These are phyloP conservation scores for Diorhabda sublineata DNA, from an alignment of 1,140 invertebrate genomes.

Conservation along the genomic window DNA sequence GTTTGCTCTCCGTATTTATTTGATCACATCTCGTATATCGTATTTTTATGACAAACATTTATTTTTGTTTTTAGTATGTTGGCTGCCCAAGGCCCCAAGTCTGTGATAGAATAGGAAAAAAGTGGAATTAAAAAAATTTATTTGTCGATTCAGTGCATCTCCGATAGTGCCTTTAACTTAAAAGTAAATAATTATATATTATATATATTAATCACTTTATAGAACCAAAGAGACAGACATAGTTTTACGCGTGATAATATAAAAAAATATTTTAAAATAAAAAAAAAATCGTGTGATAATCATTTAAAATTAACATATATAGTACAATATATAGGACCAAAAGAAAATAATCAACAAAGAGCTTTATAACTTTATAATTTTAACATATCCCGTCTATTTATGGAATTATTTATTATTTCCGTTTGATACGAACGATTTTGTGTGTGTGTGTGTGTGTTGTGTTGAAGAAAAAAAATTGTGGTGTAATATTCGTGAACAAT, in stretches of 20 bases:
- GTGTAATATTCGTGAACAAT: conserved; percentile 17
- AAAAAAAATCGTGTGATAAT: conserved; percentile 12
- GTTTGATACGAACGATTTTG: background rate
- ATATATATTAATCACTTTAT: conserved; percentile 6
- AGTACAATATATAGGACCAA: conserved; percentile 19
- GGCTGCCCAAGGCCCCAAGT: conserved; percentile 6
- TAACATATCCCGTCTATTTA: background rate
- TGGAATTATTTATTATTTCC: background rate
- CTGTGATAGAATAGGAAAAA: conserved; percentile 18
- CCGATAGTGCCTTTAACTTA: conserved; percentile 11
- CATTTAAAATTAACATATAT: background rate
- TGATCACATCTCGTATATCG: too few species aligned
- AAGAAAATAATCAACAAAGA: background rate
- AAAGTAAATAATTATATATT: background rate
- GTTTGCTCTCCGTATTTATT: too few species aligned
- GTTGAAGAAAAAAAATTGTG: background rate
- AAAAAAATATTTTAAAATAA: conserved; percentile 5
- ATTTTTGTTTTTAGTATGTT: conserved; percentile 11
- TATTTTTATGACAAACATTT: too few species aligned
- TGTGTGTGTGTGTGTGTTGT: background rate
- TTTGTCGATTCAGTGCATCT: conserved; percentile 11
- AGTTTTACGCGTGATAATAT: conserved; percentile 12
- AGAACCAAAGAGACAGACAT: conserved; percentile 16
- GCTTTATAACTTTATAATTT: conserved; percentile 4
- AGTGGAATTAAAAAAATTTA: conserved; percentile 12